Evolutionary conservation across 2,113 vertebrate genomes (phyloP).

Genomic region (Saccopteryx leptura): DNA sequence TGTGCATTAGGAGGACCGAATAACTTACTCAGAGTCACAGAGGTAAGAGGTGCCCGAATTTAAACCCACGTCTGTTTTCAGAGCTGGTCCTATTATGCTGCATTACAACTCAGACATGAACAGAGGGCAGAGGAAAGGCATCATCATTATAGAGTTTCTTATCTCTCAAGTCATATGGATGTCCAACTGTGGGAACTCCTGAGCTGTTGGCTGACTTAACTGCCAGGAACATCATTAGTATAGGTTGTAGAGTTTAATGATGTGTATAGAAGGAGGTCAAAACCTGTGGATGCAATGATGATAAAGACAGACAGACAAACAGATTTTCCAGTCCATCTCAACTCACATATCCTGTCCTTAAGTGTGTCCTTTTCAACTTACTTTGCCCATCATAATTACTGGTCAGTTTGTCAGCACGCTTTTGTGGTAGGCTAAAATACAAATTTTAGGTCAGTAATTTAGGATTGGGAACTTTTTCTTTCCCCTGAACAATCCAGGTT

Average conservation of each 20-base stretch:
- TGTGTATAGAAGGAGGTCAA: neutral
- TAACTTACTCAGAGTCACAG: neutral
- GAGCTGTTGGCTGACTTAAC: neutral
- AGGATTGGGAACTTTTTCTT: constrained; percentile 45
- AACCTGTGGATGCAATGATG: neutral
- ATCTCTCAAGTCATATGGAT: neutral
- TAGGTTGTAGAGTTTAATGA: too few relatives aligned
- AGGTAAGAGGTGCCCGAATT: neutral
- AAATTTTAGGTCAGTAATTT: constrained; percentile 52
- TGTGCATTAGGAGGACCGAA: neutral
- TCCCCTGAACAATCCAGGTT: neutral
- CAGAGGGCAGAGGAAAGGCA: neutral
- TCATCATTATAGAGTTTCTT: neutral
- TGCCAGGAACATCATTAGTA: neutral
- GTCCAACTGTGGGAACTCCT: neutral
- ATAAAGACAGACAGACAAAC: neutral
- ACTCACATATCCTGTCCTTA: neutral
- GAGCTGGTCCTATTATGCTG: neutral
- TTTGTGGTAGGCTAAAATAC: neutral
- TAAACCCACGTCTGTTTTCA: neutral
- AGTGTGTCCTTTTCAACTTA: neutral
- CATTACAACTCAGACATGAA: neutral
- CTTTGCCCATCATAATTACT: neutral
- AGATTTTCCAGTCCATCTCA: neutral
- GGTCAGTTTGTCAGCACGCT: neutral